Conservation (phyloP, 2,113 vertebrate genomes). For the Aegithalos caudatus region DNA sequence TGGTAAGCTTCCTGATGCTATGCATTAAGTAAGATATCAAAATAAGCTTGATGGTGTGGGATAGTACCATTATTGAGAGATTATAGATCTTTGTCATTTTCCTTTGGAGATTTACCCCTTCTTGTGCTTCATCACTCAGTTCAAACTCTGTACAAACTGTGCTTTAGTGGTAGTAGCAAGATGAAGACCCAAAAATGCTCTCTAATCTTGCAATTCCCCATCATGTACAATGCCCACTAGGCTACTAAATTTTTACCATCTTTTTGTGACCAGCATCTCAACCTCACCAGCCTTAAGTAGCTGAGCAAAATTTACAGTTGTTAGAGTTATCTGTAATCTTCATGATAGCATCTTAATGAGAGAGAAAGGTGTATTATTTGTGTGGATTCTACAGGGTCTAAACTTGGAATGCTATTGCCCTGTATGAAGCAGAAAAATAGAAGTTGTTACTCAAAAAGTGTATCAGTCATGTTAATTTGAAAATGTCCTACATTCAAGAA, state of each 20-base stretch:
- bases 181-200: neutral
- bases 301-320: neutral
- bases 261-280: neutral
- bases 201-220: neutral
- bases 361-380: neutral
- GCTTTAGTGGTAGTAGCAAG: neutral
- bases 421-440: neutral
- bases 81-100: neutral
- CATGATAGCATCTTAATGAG: neutral
- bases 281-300: neutral
- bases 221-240: neutral
- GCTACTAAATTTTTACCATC: neutral
- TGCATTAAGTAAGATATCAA: neutral
- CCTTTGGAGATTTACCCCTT: neutral
- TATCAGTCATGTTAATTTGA: neutral
- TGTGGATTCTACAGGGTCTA: neutral
- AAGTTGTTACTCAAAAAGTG: neutral
- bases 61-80: neutral
- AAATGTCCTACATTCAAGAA: neutral
- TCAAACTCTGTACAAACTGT: neutral
- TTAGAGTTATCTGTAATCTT: neutral
- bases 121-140: neutral
- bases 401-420: neutral
- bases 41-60: neutral
- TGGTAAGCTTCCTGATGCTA: neutral